Evolutionary conservation across 2,888 invertebrate genomes (phyloP), one percentile per base, ranked within the genome.

Genomic region (Sphaerophoria taeniata): DNA sequence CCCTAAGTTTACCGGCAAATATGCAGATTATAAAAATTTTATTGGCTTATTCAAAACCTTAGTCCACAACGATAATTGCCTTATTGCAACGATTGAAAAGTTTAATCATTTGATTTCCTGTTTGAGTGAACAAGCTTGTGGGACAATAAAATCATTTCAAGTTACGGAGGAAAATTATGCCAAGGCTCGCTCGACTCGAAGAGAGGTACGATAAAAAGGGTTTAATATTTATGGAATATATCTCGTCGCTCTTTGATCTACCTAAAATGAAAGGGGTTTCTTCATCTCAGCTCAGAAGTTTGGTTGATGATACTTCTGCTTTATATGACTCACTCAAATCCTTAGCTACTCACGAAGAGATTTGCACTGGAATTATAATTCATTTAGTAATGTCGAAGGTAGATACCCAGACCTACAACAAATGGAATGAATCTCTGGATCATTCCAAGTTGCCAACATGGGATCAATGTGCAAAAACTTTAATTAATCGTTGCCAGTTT

Each of bases 341-440:
- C 45, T 45, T 45, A 45, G 45, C 45, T 45, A 45, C 45, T 60
- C 24, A 60, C n/a, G 45, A 61, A 33, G 45, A 61, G 6, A 47
- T 61, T 33, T 61, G 67, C 67, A 51, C 51, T 53, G 14, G 39
- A 39, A 67, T 67, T 24, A 12, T 53, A 39, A 67, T 67, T 24
- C 53, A 67, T n/a, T 39, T 67, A 53, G 39, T 53, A 4, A 67
- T 67, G 53, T 53, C 60, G n/a, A 39, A 53, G 14, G 69, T 47
- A 45, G 69, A 76, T 34, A 6, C 11, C 16, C 56, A 63, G 9
- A 56, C 74, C 0, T 16, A 74, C 34, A n/a, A 39, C 0, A 76
- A 76, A 2, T 74, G 65, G 74, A 56, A 74, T 45, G 74, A 65
- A n/a, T 31, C 24, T 7, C n/a, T 60, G n/a, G 71, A 58, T 43